Evolutionary conservation across 2,797 vertebrate species (phyloP), one percentile per base, ranked within the genome.

Genomic region (Amblyopsis hoosieri): DNA sequence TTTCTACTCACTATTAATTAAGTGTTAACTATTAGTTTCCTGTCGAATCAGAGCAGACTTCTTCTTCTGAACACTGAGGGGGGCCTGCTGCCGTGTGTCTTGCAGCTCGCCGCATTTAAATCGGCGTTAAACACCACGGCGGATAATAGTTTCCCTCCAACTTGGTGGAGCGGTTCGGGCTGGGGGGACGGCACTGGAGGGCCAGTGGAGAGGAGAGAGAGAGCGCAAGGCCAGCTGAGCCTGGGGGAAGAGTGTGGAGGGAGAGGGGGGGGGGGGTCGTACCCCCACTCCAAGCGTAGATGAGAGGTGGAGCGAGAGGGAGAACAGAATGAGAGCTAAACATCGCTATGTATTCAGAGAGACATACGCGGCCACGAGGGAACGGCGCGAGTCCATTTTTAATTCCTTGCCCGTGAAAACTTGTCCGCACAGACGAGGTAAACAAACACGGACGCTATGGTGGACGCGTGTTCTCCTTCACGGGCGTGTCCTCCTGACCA

Each of bases 111-210:
- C 56, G 69, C 66, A 70, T 76, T 58, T 53, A 49, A 79, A 80
- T 31, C 10, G 74, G 79, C 74, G 69, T 60, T 79, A 73, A 86
- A 84, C 75, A 71, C 78, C 82, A 54, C 75, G 3, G 75, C 78
- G 81, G 85, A 72, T 81, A 83, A 89, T 87, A 88, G 79, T 76
- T 80, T 64, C 65, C 64, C 69, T 83, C 79, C 70, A 72, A 70
- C 82, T 72, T 73, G 68, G 60, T 66, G 23, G 23, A 29, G 23
- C 23, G 23, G 23, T 79, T 80, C 71, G 77, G 70, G 62, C 73
- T 74, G 73, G 76, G 76, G 69, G 57, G 62, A 65, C 57, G 68
- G 10, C 72, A 55, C 67, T 67, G 64, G 72, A 58, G 75, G 76
- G 72, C 72, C 74, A 61, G 74, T 74, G 73, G 81, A 74, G 45